Evolutionary conservation across 2,888 invertebrate species (phyloP).

Genomic region (Noctua janthe): DNA sequence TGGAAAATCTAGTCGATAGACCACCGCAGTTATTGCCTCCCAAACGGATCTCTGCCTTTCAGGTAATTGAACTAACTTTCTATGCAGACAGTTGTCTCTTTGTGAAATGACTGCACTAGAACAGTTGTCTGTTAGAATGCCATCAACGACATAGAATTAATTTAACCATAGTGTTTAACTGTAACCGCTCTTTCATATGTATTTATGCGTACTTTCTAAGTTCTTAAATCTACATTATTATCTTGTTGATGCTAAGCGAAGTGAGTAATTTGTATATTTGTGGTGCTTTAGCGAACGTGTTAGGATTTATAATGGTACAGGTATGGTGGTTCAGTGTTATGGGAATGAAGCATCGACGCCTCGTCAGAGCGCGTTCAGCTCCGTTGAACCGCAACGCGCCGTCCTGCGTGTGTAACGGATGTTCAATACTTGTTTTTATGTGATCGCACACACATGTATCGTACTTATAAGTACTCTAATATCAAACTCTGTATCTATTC

Average conservation of each 20-base stretch:
- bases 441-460: constrained; percentile 66
- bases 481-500: constrained; percentile 63
- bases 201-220: constrained; percentile 83
- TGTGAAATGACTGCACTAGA: constrained; percentile 74
- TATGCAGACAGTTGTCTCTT: constrained; percentile 77
- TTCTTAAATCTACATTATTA: constrained; percentile 76
- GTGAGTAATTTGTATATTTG: constrained; percentile 71
- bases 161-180: constrained; percentile 69
- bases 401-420: constrained; percentile 87
- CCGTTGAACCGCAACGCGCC: constrained; percentile 86
- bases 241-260: constrained; percentile 81
- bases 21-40: constrained; percentile 87
- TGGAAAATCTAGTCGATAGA: constrained; percentile 92
- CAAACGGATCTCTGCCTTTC: constrained; percentile 89
- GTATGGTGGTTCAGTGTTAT: constrained; percentile 66
- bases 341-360: constrained; percentile 73
- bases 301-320: constrained; percentile 63
- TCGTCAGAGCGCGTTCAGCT: constrained; percentile 85
- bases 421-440: constrained; percentile 79
- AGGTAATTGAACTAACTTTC: constrained; percentile 89
- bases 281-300: constrained; percentile 77
- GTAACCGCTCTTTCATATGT: constrained; percentile 65
- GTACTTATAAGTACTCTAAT: constrained; percentile 64
- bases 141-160: constrained; percentile 67
- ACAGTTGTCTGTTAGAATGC: constrained; percentile 71